Base-by-base conservation (phyloP, 2,888 invertebrate genomes). In the Oxytorus armatus region DNA sequence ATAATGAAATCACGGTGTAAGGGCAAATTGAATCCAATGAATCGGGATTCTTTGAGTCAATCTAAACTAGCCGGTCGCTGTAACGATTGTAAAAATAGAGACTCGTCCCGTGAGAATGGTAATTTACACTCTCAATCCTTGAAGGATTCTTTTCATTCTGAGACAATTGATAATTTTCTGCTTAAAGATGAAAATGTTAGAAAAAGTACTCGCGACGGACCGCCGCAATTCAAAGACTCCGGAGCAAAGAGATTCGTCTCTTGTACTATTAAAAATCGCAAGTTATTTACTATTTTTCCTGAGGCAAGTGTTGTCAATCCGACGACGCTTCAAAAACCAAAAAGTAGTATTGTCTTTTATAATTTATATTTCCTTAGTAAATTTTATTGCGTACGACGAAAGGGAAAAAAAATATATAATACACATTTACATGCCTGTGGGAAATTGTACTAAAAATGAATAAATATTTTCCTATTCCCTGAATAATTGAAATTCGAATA, bases 281-380 rank as follows among this genome's bases (percentile, higher is more conserved):
- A 49, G 55, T 47, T 85, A 1, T 83, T 76, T 14, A 16, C 42
- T 53, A 57, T 81, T 33, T 83, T 83, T 63, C 82, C 85, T 49
- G 53, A 82, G 78, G 85, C 85, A 70, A 83, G 84, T 68, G 49
- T 18, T 33, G 5, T 53, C 11, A 10, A 18, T 25, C 16, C 10
- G 10, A 3, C 23, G 14, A 25, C 16, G 1, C 14, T n/a, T 25
- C 8, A 21, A 23, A 39, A 61, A 42, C 14, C 1, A 33, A 23
- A 61, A 29, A 29, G 5, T 3, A 29, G 5, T 3, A 2, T 5
- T 29, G 2, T 3, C 29, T 29, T 5, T 2, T 5, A 29, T 29
- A 29, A 29, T 29, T 29, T 29, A 3, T 5, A 29, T 29, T 2
- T 29, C 2, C 2, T 29, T 29, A 2, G 29, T 29, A 29, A 29